Conservation (phyloP, 2,888 invertebrate species). For the Megastigmus dorsalis region DNA sequence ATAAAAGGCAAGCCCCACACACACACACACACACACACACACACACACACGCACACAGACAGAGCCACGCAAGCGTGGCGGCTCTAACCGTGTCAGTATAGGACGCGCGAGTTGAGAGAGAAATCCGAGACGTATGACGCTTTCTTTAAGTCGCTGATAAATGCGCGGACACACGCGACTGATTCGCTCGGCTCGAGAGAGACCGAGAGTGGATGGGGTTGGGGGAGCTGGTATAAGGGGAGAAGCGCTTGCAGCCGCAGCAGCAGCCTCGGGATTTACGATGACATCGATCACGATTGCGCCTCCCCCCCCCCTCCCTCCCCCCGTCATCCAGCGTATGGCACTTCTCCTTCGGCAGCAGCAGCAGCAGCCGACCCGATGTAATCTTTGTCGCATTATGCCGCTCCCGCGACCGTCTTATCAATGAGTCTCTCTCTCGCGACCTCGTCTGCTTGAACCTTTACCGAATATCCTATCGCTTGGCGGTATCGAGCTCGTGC, state of each 20-base stretch:
- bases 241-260: too few species aligned
- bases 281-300: constrained; percentile 32
- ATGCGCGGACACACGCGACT: neutral
- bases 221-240: too few species aligned
- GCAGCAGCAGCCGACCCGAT: too few species aligned
- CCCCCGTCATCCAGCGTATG: neutral
- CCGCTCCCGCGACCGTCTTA: neutral
- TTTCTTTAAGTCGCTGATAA: constrained; percentile 26
- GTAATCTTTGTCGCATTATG: constrained; percentile 27
- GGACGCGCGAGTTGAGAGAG: neutral
- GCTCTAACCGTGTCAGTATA: too few species aligned
- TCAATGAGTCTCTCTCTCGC: constrained; percentile 28
- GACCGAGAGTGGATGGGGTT: too few species aligned
- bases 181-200: too few species aligned
- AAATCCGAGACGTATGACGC: neutral
- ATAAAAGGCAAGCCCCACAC: too few species aligned
- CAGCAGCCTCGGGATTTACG: constrained; percentile 22
- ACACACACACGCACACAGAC: too few species aligned
- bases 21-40: too few species aligned
- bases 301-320: neutral
- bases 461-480: constrained; percentile 27
- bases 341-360: neutral
- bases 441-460: constrained; percentile 11
- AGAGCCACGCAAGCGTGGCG: too few species aligned
- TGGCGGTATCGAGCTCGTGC: constrained; percentile 2